phyloP scores from a whole-genome alignment of 2,113 vertebrate genomes.

The Anthoscopus minutus region DNA sequence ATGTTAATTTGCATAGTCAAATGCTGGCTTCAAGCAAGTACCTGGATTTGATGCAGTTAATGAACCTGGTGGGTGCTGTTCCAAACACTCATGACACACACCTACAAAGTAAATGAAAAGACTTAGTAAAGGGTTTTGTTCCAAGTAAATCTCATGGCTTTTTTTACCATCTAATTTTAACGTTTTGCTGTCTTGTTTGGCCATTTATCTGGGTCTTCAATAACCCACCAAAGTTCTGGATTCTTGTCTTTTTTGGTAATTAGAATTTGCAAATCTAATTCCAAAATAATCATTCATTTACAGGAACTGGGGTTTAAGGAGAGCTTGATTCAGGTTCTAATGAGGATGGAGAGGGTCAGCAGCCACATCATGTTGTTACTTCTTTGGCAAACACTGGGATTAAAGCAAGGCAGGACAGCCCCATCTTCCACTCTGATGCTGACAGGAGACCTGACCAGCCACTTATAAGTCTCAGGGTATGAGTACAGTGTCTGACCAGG shows the following conservation, averaged over 20 bases:
- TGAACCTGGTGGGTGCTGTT: background rate
- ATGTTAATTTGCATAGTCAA: slow-evolving; percentile 19
- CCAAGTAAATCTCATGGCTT: background rate
- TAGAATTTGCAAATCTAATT: background rate
- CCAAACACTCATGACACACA: background rate
- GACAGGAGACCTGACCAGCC: background rate
- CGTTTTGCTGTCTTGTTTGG: background rate
- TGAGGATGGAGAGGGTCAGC: background rate
- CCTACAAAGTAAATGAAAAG: background rate
- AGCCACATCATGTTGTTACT: background rate
- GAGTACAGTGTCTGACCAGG: background rate
- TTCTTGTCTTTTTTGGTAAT: background rate
- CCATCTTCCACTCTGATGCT: accelerated
- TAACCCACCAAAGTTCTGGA: background rate
- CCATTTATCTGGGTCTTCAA: background rate
- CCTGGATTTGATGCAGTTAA: slow-evolving; percentile 16
- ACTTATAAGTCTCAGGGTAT: background rate
- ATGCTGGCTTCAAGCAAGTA: slow-evolving; percentile 21
- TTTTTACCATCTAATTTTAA: background rate
- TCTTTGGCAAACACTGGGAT: background rate
- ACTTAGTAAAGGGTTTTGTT: background rate
- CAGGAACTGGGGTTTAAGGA: background rate
- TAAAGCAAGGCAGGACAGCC: background rate
- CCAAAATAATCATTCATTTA: background rate
- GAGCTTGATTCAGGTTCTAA: background rate